Conservation (phyloP, 2,888 invertebrate genomes). For the Mimumesa dahlbomi region DNA sequence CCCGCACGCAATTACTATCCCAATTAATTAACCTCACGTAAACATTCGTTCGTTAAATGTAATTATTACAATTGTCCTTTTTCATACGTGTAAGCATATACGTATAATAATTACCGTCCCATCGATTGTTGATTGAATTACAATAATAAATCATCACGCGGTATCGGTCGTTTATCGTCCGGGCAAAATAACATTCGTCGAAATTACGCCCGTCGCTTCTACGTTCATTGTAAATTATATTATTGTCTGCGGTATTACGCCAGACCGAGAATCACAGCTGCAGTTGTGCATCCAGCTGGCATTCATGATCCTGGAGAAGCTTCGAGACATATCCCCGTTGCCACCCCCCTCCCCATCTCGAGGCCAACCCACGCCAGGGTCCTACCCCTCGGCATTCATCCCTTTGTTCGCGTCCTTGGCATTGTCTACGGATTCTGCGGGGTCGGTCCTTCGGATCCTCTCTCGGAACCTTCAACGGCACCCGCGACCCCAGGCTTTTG, state of each 20-base stretch:
- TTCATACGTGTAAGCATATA: no score
- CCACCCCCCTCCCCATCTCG: conserved; percentile 3
- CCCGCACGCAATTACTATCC: no score
- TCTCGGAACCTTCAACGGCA: conserved; percentile 7
- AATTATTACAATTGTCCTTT: no score
- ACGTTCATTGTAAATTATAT: neutral
- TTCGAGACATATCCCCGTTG: conserved; percentile 34
- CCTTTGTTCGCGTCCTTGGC: conserved; percentile 68
- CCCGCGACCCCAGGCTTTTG: conserved; percentile 9
- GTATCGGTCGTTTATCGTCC: no score
- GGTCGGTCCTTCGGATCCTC: conserved; percentile 21
- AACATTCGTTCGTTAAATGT: no score
- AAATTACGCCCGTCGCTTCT: neutral
- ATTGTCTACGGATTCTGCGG: conserved; percentile 63
- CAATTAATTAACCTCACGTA: no score
- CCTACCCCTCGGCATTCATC: conserved; percentile 66
- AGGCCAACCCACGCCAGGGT: conserved; percentile 15
- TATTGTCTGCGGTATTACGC: neutral
- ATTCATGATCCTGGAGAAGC: conserved; percentile 31
- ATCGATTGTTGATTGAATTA: no score
- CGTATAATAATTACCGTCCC: no score
- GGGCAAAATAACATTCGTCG: no score
- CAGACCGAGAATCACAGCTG: conserved; percentile 20
- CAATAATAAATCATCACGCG: no score
- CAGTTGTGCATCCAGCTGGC: conserved; percentile 12